Evolutionary conservation across 1,140 invertebrate species (phyloP), one percentile per base, ranked within the genome.

Genomic region (Semibalanus balanoides): DNA sequence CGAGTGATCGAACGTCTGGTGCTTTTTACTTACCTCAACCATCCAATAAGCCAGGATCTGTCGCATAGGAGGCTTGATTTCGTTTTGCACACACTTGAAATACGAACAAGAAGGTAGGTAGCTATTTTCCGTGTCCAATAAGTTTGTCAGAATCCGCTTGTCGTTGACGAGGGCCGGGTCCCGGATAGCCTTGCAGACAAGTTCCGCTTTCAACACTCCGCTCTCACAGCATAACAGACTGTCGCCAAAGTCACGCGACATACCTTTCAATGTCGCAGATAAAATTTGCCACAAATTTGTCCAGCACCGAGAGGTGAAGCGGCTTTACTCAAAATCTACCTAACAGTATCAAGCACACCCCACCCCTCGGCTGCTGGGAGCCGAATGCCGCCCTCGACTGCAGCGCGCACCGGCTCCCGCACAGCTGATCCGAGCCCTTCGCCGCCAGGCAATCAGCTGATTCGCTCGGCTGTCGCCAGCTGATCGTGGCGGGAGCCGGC

Each of bases 1-100:
- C 5, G 35, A n/a, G n/a, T n/a, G n/a, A n/a, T n/a, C n/a, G n/a
- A n/a, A 40, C 5, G 35, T 17, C 17, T 7, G 35, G 35, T 40
- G 17, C 35, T 64, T 14, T 5, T 25, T 19, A 64, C 51, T 0
- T 82, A 86, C 85, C 84, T 86, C 86, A 9, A 85, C 81, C 86
- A 87, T 86, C 86, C 86, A 87, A 73, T 83, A 82, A 14, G 85
- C 81, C 1, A 87, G 83, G 79, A 85, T 85, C 80, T 83, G 83
- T 76, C 86, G 81, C 85, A 86, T 86, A 79, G 82, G 83, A 11
- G 84, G 83, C 77, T 85, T 82, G 75, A 86, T 82, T 81, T 87
- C 84, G 75, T 81, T 83, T 79, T 86, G 86, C 76, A 85, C 82
- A 82, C 82, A 83, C 79, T 80, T 82, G 76, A 86, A 86, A 78